Base-by-base conservation (phyloP, 2,113 vertebrate species). In the Promerops cafer region DNA sequence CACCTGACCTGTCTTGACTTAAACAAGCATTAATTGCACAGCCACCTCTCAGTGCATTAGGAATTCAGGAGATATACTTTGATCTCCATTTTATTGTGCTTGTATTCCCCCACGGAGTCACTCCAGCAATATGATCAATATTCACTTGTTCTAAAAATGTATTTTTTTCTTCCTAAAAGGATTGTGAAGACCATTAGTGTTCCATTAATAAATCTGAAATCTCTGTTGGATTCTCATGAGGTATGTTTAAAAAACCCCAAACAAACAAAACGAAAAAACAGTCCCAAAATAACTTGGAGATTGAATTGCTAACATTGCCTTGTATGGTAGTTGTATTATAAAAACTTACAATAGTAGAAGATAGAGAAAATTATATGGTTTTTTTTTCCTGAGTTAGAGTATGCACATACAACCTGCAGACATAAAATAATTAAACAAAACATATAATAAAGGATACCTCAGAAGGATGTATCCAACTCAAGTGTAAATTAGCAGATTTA, bases 141-240 rank as follows among this genome's bases (percentile, higher is more conserved):
- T 17, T 76, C 19, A 75, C 28, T 76, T 83, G 31, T 84, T 87
- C 65, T 75, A 81, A 90, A 79, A 83, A 40, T n/a, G n/a, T 24
- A 33, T 26, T 56, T 57, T 80, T 84, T 83, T 42, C 54, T 59
- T 57, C 70, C 57, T 95, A 85, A 91, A 84, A 87, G 93, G 57
- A 82, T 54, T 44, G 27, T 82, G 53, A 89, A 85, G 37, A 65
- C 27, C 49, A 85, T 94, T 93, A 93, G 21, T 17, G 49, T 93
- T 76, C 70, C 61, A 83, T 80, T 91, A 95, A 91, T 85, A 96
- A 87, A 72, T 64, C 40, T 72, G 70, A 85, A 91, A 50, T 27
- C 12, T 47, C 39, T 61, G 37, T 85, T 79, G 27, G 16, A 27
- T 53, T 56, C 61, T 85, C 66, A 53, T 49, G 66, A 80, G 57